A percentile compares a stretch with the other conserved stretches of the same genome.
Conservation (phyloP, 2,113 vertebrate genomes). For the Paracanthobrama guichenoti region DNA sequence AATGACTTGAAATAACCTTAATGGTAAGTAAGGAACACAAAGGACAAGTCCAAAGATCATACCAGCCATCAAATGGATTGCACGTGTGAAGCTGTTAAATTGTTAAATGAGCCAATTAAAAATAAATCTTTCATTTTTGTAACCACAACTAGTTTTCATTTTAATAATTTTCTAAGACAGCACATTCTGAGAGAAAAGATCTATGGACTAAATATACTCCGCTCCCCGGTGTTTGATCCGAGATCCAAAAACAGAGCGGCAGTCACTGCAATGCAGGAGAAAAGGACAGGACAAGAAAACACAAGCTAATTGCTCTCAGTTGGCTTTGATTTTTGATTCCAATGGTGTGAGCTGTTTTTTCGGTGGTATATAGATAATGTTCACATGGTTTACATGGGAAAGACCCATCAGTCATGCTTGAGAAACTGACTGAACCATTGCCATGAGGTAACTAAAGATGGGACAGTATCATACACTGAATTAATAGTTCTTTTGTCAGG, state of each 20-base stretch:
- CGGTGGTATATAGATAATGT: constrained; percentile 45
- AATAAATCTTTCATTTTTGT: too few species aligned
- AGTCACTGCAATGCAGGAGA: constrained; percentile 16
- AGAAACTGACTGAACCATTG: constrained; percentile 30
- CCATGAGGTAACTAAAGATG: constrained; percentile 42
- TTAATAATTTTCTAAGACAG: not conserved
- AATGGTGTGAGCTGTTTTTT: constrained; percentile 38
- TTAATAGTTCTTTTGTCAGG: constrained; percentile 36
- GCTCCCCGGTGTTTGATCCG: not conserved
- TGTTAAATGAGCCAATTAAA: too few species aligned
- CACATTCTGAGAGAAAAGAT: not conserved
- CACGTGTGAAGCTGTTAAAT: not conserved
- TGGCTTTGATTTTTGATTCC: constrained; percentile 39
- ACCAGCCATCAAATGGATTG: not conserved
- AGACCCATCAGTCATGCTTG: constrained; percentile 45
- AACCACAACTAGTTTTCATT: not conserved
- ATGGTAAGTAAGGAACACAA: not conserved
- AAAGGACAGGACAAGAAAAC: constrained; percentile 22
- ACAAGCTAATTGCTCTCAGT: constrained; percentile 9
- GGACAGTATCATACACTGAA: constrained; percentile 29
- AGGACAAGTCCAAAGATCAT: not conserved
- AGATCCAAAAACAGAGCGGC: not conserved
- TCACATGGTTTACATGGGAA: constrained; percentile 44
- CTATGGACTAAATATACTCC: not conserved
- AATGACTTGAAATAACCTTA: not conserved